These are phyloP conservation scores for Drosophila subquinaria DNA, from an alignment of 2,888 invertebrate species.

Conservation along the genomic window DNA sequence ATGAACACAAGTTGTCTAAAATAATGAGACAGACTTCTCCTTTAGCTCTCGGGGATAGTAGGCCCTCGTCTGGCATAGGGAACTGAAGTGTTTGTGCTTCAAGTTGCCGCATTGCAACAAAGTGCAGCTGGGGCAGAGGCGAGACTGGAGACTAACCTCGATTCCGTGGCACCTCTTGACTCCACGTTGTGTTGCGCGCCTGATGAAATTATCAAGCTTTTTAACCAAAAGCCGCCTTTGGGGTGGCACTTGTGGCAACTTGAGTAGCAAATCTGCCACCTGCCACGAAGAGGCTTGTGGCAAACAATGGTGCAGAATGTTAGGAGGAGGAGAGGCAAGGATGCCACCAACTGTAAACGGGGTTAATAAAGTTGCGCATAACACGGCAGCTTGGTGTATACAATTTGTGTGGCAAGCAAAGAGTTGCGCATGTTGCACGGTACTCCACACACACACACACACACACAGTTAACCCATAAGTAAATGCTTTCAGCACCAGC, in stretches of 20 bases:
- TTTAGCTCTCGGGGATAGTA: not conserved
- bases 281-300: slow-evolving; percentile 21
- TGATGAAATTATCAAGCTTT: slow-evolving; percentile 71
- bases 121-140: slow-evolving; percentile 42
- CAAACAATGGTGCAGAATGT: slow-evolving; percentile 29
- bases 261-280: slow-evolving; percentile 27
- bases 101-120: slow-evolving; percentile 56
- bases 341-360: slow-evolving; percentile 58
- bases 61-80: not conserved
- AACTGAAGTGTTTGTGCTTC: slow-evolving; percentile 29
- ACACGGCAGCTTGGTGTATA: slow-evolving; percentile 38
- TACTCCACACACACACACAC: slow-evolving; percentile 29
- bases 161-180: slow-evolving; percentile 62
- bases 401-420: slow-evolving; percentile 61
- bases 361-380: slow-evolving; percentile 75
- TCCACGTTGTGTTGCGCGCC: slow-evolving; percentile 33
- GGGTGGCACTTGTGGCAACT: slow-evolving; percentile 35
- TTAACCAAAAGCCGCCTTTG: slow-evolving; percentile 47
- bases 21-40: not conserved
- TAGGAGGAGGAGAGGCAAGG: not conserved
- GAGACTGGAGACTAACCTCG: slow-evolving; percentile 62
- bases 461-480: slow-evolving; percentile 3
- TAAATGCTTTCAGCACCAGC: slow-evolving; percentile 20
- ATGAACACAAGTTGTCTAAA: not conserved
- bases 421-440: slow-evolving; percentile 39